Base-by-base conservation (phyloP, 2,888 invertebrate species). In the Julus scandinavius region DNA sequence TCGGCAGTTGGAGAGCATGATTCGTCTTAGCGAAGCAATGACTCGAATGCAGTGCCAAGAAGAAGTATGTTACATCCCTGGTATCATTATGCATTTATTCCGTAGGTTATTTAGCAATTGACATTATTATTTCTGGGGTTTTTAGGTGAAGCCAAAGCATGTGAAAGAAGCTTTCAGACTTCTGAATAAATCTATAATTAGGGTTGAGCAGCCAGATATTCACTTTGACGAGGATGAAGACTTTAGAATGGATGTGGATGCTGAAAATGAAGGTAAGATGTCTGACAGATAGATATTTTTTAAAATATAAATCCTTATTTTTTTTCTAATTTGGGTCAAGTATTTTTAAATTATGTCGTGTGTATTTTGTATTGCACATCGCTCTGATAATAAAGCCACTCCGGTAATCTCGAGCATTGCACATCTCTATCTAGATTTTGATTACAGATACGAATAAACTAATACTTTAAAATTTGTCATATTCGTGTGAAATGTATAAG, bases 161-260 rank as follows among this genome's bases (percentile, higher is more conserved):
- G 99, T 99, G 0, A 95, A 95, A 91, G 99, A 99, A 93, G 97
- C 98, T 0, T 96, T 95, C 92, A 94, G 97, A 86, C 94, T 99
- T 89, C 93, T 99, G 50, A 99, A 98, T 93, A 98, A 98, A 91
- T 98, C 98, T 0, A 98, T 99, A 90, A 97, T 99, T 90, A 95
- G 99, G 72, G 98, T 99, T 29, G 99, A 99, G 91, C 98, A 99
- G 91, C 99, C 99, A 0, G 99, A 99, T 92, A 97, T 99, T 87
- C 96, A 97, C 92, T 93, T 99, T 89, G 97, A 97, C 88, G 97
- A 97, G 89, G 96, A 97, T 63, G 95, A 95, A 17, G 93, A 88
- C 2, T 13, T 80, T 80, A 88, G 89, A 20, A 89, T 90, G 89
- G 88, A 88, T 29, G 45, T 88, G 29, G 80, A 80, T 29, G 17